These are phyloP conservation scores for Scaptodrosophila latifasciaeformis DNA, from an alignment of 2,888 invertebrate species.

Conservation along the genomic window DNA sequence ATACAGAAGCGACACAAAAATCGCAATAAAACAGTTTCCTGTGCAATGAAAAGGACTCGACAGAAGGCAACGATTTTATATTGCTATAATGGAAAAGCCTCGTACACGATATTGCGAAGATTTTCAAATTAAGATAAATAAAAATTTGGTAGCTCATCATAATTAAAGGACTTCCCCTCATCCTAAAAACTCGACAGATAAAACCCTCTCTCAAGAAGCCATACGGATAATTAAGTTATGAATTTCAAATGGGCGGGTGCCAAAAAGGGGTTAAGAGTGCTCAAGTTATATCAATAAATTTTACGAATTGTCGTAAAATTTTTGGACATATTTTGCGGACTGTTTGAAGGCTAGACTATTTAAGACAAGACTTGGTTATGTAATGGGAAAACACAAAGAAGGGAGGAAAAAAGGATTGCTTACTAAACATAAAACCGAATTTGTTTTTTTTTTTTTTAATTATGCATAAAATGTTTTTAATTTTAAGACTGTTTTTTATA, in stretches of 20 bases:
- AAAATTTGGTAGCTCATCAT: constrained; percentile 67
- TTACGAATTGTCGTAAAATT: constrained; percentile 46
- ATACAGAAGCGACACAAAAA: constrained; percentile 25
- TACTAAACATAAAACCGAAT: no score
- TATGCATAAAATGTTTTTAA: no score
- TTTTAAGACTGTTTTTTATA: no score
- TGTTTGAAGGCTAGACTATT: constrained; percentile 23
- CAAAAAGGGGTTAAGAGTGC: constrained; percentile 27
- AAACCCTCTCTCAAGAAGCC: constrained; percentile 60
- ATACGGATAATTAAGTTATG: constrained; percentile 67
- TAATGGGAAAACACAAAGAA: no score
- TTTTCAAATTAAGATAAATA: constrained; percentile 57
- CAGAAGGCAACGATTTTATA: constrained; percentile 50
- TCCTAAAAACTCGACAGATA: no score
- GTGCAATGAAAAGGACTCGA: constrained; percentile 10
- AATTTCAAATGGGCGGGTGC: constrained; percentile 28
- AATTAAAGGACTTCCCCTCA: constrained; percentile 48
- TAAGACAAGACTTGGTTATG: no score
- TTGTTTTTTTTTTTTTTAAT: no score
- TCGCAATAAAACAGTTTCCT: constrained; percentile 50
- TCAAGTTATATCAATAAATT: constrained; percentile 42
- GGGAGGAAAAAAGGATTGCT: no score
- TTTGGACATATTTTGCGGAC: no score
- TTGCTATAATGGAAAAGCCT: constrained; percentile 56
- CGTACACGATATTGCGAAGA: constrained; percentile 39